phyloP scores from a whole-genome alignment of 53 echinoderm and acorn worm species.

The Crossaster papposus region DNA sequence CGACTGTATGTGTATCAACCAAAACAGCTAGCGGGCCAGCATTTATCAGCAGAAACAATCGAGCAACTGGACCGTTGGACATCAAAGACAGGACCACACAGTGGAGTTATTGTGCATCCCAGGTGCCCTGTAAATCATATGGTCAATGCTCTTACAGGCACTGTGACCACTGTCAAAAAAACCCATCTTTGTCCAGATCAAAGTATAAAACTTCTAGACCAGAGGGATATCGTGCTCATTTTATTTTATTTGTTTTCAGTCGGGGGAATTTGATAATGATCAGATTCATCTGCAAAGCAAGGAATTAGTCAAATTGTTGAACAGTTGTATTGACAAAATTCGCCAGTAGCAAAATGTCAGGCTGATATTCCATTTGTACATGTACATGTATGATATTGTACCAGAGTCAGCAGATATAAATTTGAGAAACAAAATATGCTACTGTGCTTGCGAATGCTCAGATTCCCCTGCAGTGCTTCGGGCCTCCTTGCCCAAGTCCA shows the following conservation, averaged over 20 bases:
- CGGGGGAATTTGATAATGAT: background rate
- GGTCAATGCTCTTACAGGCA: background rate
- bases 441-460: background rate
- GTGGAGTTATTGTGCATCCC: background rate
- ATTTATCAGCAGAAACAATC: slow-evolving; percentile 8
- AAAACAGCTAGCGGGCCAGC: slow-evolving; percentile 1
- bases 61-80: background rate
- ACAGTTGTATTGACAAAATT: background rate
- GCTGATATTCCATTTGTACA: background rate
- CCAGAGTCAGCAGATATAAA: background rate
- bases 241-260: background rate
- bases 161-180: background rate
- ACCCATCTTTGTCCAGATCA: background rate
- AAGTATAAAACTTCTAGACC: background rate
- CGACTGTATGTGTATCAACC: background rate
- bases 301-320: background rate
- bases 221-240: background rate
- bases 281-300: background rate
- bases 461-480: too few species aligned
- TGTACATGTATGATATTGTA: background rate
- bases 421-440: background rate
- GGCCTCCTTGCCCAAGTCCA: too few species aligned
- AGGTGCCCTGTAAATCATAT: background rate
- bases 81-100: background rate
- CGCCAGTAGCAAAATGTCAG: background rate